A percentile compares a stretch with the other conserved stretches of the same genome.
phyloP scores from a whole-genome alignment of 2,888 invertebrate genomes.

The Cheilosia soror region DNA sequence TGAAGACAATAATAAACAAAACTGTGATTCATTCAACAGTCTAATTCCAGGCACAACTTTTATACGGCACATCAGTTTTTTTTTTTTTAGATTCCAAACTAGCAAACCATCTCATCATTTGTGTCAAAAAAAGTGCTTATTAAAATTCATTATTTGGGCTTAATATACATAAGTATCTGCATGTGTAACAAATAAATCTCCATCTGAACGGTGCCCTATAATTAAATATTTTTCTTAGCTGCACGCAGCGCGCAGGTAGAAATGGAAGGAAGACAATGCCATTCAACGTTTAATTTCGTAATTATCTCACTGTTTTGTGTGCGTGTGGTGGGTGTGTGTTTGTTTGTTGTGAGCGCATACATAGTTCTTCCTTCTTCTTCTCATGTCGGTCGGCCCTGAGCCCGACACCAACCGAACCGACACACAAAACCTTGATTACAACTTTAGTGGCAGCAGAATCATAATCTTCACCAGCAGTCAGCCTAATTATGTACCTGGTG shows the following conservation, averaged over 20 bases:
- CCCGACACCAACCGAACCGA: not conserved
- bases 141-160: not conserved
- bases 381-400: not conserved
- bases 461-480: slow-evolving; percentile 65
- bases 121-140: not conserved
- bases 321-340: slow-evolving; percentile 21
- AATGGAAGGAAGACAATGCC: slow-evolving; percentile 3
- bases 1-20: no score
- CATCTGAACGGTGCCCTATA: slow-evolving; percentile 47
- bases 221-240: slow-evolving; percentile 44
- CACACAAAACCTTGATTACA: slow-evolving; percentile 54
- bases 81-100: no score
- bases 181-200: slow-evolving; percentile 66
- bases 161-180: not conserved
- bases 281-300: slow-evolving; percentile 66
- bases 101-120: no score
- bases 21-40: no score
- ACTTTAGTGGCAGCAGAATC: slow-evolving; percentile 61
- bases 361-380: not conserved
- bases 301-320: slow-evolving; percentile 49
- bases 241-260: slow-evolving; percentile 17
- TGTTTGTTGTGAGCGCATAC: not conserved
- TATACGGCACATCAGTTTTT: no score
- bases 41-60: no score
- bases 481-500: slow-evolving; percentile 48